Evolutionary conservation across 2,113 vertebrate genomes (phyloP).

Genomic region (Camelus dromedarius): DNA sequence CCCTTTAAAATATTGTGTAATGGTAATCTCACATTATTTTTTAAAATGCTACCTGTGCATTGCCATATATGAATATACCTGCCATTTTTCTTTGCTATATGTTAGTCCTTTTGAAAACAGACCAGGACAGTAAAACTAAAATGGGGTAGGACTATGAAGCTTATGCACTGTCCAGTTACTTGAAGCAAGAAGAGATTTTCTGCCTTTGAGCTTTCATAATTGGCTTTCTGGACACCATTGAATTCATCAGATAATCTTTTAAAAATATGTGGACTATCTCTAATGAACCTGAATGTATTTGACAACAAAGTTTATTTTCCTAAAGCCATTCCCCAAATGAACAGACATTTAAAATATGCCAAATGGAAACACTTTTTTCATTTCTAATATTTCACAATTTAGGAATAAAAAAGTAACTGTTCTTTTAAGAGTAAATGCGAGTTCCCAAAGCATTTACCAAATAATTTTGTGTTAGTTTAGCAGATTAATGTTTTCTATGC

Average conservation of each 20-base stretch:
- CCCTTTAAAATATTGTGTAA: conserved; percentile 11
- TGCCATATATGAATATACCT: not conserved
- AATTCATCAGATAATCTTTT: conserved; percentile 29
- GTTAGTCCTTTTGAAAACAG: not conserved
- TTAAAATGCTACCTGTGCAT: not conserved
- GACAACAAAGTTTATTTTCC: conserved; percentile 43
- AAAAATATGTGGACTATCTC: not conserved
- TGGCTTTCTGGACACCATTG: not conserved
- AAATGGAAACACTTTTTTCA: conserved; percentile 52
- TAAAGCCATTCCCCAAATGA: conserved; percentile 29
- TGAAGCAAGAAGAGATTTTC: not conserved
- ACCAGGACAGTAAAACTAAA: not conserved
- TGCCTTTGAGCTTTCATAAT: conserved; percentile 37
- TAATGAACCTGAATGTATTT: conserved; percentile 28
- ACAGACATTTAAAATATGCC: conserved; percentile 16
- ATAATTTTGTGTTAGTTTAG: conserved; percentile 78
- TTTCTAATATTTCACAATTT: conserved; percentile 74
- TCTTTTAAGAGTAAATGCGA: conserved; percentile 66
- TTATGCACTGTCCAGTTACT: not conserved
- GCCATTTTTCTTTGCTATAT: not conserved
- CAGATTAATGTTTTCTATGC: conserved; percentile 79
- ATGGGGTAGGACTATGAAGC: not conserved
- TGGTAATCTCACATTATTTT: not conserved
- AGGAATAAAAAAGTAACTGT: conserved; percentile 67
- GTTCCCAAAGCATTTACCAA: conserved; percentile 76